phyloP scores from a whole-genome alignment of 2,113 vertebrate species.

The Upupa epops region DNA sequence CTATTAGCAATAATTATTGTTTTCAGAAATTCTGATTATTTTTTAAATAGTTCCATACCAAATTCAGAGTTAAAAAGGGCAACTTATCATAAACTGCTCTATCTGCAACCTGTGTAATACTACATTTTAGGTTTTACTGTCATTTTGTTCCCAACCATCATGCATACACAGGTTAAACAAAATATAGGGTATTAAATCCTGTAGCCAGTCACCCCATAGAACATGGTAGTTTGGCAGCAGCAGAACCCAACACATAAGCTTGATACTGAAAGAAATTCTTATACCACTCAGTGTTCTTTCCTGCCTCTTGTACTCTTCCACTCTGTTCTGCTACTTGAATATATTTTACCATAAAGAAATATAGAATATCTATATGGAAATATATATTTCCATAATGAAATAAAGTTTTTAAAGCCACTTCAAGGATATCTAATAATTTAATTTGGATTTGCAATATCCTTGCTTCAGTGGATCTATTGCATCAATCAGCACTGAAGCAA shows the following conservation, averaged over 20 bases:
- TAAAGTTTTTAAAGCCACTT: conserved; percentile 1
- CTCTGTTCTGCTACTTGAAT: neutral
- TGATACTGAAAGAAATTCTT: neutral
- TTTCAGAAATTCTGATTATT: neutral
- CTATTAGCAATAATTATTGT: neutral
- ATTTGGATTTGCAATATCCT: conserved; percentile 3
- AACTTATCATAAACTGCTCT: neutral
- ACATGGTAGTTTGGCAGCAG: neutral
- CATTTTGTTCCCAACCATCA: neutral
- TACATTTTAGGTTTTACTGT: neutral
- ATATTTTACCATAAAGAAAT: too few relatives aligned
- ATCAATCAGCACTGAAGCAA: neutral
- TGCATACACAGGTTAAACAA: neutral
- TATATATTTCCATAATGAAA: conserved; percentile 33
- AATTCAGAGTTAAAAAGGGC: neutral
- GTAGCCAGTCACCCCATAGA: neutral
- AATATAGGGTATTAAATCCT: neutral
- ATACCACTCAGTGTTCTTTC: neutral
- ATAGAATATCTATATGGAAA: too few relatives aligned
- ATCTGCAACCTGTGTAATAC: neutral
- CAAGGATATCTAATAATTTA: conserved; percentile 19
- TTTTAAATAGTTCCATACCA: neutral
- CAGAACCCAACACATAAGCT: neutral
- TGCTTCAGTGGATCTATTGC: conserved; percentile 1
- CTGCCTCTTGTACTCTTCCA: neutral